phyloP scores from a whole-genome alignment of 1,140 invertebrate species.

The Drosophila subobscura region DNA sequence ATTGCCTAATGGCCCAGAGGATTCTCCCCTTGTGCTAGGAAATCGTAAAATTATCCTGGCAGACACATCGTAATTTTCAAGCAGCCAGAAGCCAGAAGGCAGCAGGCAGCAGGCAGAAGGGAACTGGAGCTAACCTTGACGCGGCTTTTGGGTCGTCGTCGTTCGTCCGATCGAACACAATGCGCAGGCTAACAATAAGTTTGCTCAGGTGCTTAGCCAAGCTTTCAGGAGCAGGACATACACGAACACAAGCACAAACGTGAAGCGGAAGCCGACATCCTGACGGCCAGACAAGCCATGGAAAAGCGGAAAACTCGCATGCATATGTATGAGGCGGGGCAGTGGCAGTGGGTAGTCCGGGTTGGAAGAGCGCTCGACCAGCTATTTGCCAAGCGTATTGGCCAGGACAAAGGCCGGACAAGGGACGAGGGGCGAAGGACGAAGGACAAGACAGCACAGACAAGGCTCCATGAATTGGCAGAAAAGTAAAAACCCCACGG shows the following conservation, averaged over 20 bases:
- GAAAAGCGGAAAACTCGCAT: conserved; percentile 80
- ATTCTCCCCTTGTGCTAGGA: conserved; percentile 56
- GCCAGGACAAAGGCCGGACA: conserved; percentile 48
- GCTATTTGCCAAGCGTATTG: conserved; percentile 81
- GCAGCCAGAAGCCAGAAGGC: conserved; percentile 6
- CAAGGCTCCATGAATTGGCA: conserved; percentile 72
- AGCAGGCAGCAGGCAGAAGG: conserved; percentile 12
- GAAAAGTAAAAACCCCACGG: conserved; percentile 43
- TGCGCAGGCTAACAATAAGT: conserved; percentile 79
- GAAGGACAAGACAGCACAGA: conserved; percentile 21
- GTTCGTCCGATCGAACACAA: conserved; percentile 62
- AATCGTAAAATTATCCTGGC: conserved; percentile 83
- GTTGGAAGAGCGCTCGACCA: conserved; percentile 34
- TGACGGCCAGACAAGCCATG: conserved; percentile 48
- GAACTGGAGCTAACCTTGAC: conserved; percentile 69
- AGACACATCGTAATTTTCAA: conserved; percentile 80
- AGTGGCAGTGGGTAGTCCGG: conserved; percentile 5
- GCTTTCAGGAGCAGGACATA: conserved; percentile 56
- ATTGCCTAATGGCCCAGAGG: conserved; percentile 66
- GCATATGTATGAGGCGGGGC: conserved; percentile 59
- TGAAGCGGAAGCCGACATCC: conserved; percentile 63
- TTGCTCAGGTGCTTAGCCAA: conserved; percentile 80
- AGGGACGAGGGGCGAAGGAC: conserved; percentile 15
- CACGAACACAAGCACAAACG: conserved; percentile 21
- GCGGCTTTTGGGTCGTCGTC: conserved; percentile 56